These are phyloP conservation scores for Drosophila triauraria DNA, from an alignment of 1,140 invertebrate species.

Conservation along the genomic window DNA sequence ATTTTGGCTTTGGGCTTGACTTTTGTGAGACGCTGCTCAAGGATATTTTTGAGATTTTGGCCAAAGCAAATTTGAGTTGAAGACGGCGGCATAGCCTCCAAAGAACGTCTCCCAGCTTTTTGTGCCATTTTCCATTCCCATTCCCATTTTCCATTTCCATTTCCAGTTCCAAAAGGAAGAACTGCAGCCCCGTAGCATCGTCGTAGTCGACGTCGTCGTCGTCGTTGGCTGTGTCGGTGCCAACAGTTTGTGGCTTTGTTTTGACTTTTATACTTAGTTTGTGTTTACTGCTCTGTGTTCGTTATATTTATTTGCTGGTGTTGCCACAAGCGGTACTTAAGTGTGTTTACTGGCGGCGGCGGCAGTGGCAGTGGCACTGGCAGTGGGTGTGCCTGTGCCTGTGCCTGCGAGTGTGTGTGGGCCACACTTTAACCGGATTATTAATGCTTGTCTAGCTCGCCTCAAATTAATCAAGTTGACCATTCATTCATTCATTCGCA, in stretches of 20 bases:
- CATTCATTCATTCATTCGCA: constrained; percentile 80
- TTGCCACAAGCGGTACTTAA: constrained; percentile 78
- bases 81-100: no score
- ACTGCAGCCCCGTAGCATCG: no score
- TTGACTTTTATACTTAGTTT: constrained; percentile 83
- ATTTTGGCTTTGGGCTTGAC: no score
- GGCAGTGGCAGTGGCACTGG: constrained; percentile 10
- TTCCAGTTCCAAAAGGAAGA: neutral
- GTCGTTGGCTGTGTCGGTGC: constrained; percentile 35
- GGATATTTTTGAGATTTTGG: neutral
- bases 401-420: constrained; percentile 39
- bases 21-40: neutral
- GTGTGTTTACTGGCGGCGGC: constrained; percentile 62
- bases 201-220: neutral
- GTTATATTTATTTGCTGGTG: constrained; percentile 56
- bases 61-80: neutral
- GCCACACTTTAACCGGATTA: constrained; percentile 81
- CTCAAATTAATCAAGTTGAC: constrained; percentile 82
- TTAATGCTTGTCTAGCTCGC: constrained; percentile 80
- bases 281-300: constrained; percentile 70
- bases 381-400: constrained; percentile 19
- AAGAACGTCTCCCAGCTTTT: neutral
- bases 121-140: neutral
- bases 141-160: neutral
- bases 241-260: constrained; percentile 82